Base-by-base conservation (phyloP, 2,797 vertebrate species). In the Clarias pachynema region DNA sequence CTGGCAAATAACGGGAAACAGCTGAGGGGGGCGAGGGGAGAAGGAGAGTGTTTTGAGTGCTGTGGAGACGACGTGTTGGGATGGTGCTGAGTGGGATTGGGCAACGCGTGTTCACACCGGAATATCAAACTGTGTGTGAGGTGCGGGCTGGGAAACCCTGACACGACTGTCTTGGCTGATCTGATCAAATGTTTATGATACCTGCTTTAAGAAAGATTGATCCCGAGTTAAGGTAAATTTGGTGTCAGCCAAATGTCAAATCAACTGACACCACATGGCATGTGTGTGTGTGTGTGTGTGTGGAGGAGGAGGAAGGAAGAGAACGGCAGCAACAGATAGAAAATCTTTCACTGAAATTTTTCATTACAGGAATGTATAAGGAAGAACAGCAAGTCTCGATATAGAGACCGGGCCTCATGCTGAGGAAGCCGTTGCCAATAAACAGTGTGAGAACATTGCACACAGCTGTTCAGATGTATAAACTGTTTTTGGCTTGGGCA, bases 161-260 rank as follows among this genome's bases (percentile, higher is more conserved):
- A 87, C 86, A 87, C 44, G 66, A 86, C 92, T 91, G 92, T 93
- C 92, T 92, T 90, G 89, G 89, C 87, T 90, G 91, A 93, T 89
- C 91, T 90, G 88, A 93, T 94, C 92, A 95, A 95, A 95, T 92
- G 92, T 95, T 95, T 94, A 95, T 94, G 93, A 96, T 93, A 93
- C 92, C 91, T 82, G 92, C 93, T 91, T 93, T 91, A 93, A 92
- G 91, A 92, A 91, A 93, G 93, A 95, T 93, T 94, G 95, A 95
- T 95, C 92, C 90, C 89, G 91, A 93, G 92, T 90, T 92, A 93
- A 95, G 95, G 93, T 92, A 95, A 95, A 95, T 94, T 94, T 92
- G 63, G 82, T 91, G 94, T 90, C 88, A 90, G 88, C 89, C 93
- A 95, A 95, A 87, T 89, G 85, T 89, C 26, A 92, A 92, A 93